Evolutionary conservation across 2,888 invertebrate genomes (phyloP), one percentile per base, ranked within the genome.

Genomic region (Cancer borealis): DNA sequence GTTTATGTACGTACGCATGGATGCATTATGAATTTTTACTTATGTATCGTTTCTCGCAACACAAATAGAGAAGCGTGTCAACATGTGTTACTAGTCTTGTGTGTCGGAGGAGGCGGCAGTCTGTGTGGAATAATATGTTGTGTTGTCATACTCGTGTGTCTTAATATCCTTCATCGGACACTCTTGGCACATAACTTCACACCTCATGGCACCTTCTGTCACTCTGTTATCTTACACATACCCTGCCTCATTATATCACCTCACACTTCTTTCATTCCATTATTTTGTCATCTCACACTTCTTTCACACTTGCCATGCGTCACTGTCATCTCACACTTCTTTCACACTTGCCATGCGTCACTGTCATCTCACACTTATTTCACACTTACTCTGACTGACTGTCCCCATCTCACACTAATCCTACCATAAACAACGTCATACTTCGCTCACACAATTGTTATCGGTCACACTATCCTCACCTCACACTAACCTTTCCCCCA

Each of bases 81-180:
- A 26, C 79, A 84, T 84, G 84, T 84, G 84, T 84, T 39, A 84
- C 39, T 84, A 39, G 84, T 21, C 84, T 84, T 84, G 30, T 39
- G 39, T 84, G 84, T 39, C 4, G 84, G 39, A 84, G 84, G 39
- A 84, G 84, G 84, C 84, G 84, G 84, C 84, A 84, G 84, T 84
- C 84, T 30, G 84, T 84, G 84, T 84, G 84, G 30, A 84, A 84
- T 84, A 84, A 84, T 79, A 79, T 84, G 84, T 84, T 84, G 39
- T 84, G 84, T 84, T 84, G 84, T 84, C 84, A 84, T 84, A 84
- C 39, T n/a, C 84, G 3, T n/a, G 39, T n/a, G 84, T 84, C 84
- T 84, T 5, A 84, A 0, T 84, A 84, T 39, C 84, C 84, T 84
- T 3, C 8, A 26, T 84, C 84, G 12, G 39, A 84, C 84, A 10